Percentiles rank a stretch among this genome's conserved stretches.
phyloP scores from a whole-genome alignment of 2,888 invertebrate genomes.

The Tipula confusa region DNA sequence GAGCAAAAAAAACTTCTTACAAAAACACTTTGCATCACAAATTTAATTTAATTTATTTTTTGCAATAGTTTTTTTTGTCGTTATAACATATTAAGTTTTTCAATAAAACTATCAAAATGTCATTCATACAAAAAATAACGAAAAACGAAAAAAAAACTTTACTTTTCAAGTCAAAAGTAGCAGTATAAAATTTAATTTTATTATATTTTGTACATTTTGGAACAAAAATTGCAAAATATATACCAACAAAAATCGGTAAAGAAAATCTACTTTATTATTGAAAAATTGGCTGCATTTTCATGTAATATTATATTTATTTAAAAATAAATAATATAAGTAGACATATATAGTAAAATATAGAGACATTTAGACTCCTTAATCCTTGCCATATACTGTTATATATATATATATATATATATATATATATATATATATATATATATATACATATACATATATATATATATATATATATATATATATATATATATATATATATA shows the following conservation, averaged over 20 bases:
- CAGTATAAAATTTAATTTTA: neutral
- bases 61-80: neutral
- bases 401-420: neutral
- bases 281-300: neutral
- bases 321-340: neutral
- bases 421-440: no score
- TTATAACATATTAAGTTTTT: neutral
- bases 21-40: neutral
- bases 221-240: neutral
- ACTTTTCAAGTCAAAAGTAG: neutral
- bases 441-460: no score
- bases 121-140: neutral
- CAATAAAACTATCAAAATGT: conserved; percentile 25
- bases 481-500: no score
- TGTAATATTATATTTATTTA: neutral
- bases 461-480: no score
- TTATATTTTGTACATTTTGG: conserved; percentile 25
- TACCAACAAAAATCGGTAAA: neutral
- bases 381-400: neutral
- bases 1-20: neutral
- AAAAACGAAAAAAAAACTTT: neutral
- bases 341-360: neutral
- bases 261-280: neutral
- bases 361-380: neutral
- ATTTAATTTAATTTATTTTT: neutral